A percentile compares a stretch with the other conserved stretches of the same genome.
These are phyloP conservation scores for Neosilurus hyrtlii DNA, from an alignment of 2,797 vertebrate species.

Conservation along the genomic window DNA sequence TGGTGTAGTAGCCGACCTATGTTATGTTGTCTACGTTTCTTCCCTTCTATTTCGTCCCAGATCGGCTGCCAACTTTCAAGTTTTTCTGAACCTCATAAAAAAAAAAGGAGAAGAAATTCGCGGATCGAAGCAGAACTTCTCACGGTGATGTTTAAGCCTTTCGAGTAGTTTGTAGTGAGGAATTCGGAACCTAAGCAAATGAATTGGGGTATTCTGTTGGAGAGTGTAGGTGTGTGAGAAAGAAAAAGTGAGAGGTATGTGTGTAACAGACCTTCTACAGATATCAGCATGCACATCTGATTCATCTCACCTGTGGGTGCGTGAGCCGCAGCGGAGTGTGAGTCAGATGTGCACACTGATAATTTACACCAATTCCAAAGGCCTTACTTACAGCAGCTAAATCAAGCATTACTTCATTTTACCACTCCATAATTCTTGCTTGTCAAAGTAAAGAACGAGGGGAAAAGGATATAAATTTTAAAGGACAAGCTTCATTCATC, in stretches of 20 bases:
- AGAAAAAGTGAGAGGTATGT: not conserved
- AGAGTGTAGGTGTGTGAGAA: not conserved
- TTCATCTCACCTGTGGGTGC: not conserved
- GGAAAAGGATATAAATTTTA: not conserved
- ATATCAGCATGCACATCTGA: not conserved
- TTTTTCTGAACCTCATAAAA: no score
- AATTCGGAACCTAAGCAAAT: no score
- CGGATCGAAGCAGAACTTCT: no score
- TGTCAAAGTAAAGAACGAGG: not conserved
- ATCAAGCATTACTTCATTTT: not conserved
- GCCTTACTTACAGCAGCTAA: not conserved
- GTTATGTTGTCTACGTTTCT: no score
- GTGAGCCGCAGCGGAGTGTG: not conserved
- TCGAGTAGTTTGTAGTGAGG: no score
- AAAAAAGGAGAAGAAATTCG: no score
- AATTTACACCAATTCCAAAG: not conserved
- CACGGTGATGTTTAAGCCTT: no score
- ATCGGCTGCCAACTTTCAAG: no score
- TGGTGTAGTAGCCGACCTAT: no score
- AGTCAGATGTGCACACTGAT: not conserved
- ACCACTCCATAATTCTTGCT: not conserved
- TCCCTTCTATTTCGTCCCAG: no score
- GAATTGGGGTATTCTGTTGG: not conserved
- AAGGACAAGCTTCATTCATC: not conserved
- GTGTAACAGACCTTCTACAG: not conserved